Percentiles rank a stretch among this genome's conserved stretches.
Conservation (phyloP, 1,140 invertebrate genomes). For the Frieseomelitta varia region DNA sequence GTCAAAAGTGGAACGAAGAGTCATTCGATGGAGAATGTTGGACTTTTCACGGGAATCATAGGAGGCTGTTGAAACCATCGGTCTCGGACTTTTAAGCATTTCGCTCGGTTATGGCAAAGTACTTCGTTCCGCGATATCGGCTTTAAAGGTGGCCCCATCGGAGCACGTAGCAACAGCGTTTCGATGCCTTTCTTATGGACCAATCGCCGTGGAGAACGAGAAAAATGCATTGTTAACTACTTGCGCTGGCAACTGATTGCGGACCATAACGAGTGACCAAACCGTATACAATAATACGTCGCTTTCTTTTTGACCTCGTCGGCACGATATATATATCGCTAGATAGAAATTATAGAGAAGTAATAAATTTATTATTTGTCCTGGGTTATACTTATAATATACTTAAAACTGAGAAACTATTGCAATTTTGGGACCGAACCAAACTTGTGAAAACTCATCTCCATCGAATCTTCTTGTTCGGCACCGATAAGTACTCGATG, state of each 20-base stretch:
- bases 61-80: background rate
- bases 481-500: too few species aligned
- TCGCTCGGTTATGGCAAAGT: background rate
- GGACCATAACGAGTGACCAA: too few species aligned
- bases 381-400: too few species aligned
- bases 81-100: background rate
- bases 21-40: background rate
- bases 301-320: too few species aligned
- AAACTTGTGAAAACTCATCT: background rate
- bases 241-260: too few species aligned
- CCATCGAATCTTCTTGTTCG: too few species aligned
- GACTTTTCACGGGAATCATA: background rate
- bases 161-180: constrained; percentile 43
- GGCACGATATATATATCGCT: too few species aligned
- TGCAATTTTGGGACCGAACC: too few species aligned
- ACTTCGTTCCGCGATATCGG: constrained; percentile 34
- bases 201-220: constrained; percentile 7
- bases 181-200: constrained; percentile 6
- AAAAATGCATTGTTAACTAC: constrained; percentile 18
- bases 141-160: constrained; percentile 44
- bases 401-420: too few species aligned
- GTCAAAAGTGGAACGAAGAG: constrained; percentile 6
- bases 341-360: too few species aligned
- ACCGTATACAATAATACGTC: too few species aligned
- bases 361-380: too few species aligned